Evolutionary conservation across 2,113 vertebrate genomes (phyloP), one percentile per base, ranked within the genome.

Genomic region (Serilophus lunatus): DNA sequence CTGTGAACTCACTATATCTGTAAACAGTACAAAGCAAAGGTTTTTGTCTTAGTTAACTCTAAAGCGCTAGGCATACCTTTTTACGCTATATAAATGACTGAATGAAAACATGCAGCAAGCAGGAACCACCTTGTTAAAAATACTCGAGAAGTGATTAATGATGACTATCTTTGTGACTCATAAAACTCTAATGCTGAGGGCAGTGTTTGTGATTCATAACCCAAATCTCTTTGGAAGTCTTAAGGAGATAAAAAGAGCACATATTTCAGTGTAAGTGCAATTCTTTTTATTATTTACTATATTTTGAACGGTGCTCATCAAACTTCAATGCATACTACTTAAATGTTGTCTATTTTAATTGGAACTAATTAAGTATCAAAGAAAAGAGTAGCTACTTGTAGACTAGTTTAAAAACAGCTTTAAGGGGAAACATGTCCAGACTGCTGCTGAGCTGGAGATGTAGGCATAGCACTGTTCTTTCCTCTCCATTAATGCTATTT

Each of bases 91-190:
- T 69, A 83, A 88, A 86, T 90, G 86, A 38, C 70, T 95, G 87
- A 66, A 75, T 82, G 70, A 79, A 96, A 96, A 94, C 87, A 93
- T 33, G 81, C 65, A 91, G 69, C 31, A 60, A 93, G 78, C 82
- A 80, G 93, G 95, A 97, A 23, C 91, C 79, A 81, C 95, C 82
- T 93, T 93, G 47, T 95, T 90, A 77, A 86, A 95, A 93, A 74
- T 61, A 35, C 79, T 78, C 17, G 8, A 93, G 90, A 88, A 83
- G 76, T 94, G 95, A 94, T 94, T 96, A 95, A 95, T 85, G 93
- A 92, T 93, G 69, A 84, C 66, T 93, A 1, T 90, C 82, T 88
- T 77, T 65, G 79, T 97, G 96, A 95, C 88, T 94, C 92, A 90
- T n/a, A 70, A 63, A 78, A 44, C 91, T 80, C 80, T 89, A 31